Evolutionary conservation across 2,797 vertebrate genomes (phyloP).

Genomic region (Falco biarmicus): DNA sequence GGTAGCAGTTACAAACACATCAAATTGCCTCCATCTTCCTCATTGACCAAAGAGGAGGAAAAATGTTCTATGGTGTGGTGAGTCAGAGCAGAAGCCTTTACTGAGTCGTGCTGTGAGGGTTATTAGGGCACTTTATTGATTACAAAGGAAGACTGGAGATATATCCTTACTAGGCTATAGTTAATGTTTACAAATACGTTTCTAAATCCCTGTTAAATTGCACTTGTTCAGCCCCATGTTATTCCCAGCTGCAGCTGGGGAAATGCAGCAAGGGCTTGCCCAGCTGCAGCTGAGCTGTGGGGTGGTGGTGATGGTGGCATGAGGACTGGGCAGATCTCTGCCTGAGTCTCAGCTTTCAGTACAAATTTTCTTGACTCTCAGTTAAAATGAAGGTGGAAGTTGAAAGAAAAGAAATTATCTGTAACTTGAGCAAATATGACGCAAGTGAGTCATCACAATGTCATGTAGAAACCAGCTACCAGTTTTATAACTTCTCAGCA

Average conservation of each 20-base stretch:
- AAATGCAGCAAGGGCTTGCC: background rate
- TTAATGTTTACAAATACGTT: background rate
- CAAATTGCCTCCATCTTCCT: background rate
- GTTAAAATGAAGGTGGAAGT: background rate
- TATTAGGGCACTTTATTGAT: background rate
- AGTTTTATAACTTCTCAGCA: background rate
- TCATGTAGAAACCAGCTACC: background rate
- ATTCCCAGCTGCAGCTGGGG: background rate
- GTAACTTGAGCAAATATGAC: background rate
- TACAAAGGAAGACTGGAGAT: background rate
- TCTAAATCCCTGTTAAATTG: background rate
- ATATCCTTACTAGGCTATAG: background rate
- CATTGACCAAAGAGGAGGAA: background rate
- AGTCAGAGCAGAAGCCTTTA: background rate
- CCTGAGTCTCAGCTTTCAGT: background rate
- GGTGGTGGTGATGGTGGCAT: too few species aligned
- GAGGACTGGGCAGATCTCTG: background rate
- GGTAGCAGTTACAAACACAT: background rate
- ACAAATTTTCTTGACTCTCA: background rate
- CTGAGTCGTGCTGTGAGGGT: background rate
- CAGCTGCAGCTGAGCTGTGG: background rate
- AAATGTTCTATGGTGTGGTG: background rate
- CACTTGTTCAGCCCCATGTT: accelerated
- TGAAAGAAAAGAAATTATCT: background rate
- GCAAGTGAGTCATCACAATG: background rate